phyloP scores from a whole-genome alignment of 2,113 vertebrate genomes.

The Pteronura brasiliensis region DNA sequence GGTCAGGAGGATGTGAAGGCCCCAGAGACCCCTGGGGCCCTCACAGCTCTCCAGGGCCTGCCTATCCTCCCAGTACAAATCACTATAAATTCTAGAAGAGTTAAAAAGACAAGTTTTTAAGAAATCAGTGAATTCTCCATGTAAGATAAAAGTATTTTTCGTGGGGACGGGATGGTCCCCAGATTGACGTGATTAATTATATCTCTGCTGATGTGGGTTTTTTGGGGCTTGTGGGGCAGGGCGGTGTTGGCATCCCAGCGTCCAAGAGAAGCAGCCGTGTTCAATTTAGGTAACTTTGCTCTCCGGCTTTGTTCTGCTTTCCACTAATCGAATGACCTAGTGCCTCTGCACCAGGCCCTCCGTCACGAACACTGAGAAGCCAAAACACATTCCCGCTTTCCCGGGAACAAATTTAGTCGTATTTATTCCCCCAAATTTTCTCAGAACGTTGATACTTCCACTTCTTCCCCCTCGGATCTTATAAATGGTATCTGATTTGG shows the following conservation, averaged over 20 bases:
- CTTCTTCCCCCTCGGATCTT: neutral
- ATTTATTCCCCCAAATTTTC: neutral
- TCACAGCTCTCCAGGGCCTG: no score
- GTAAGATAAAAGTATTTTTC: neutral
- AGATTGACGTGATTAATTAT: rapidly evolving
- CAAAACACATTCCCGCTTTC: neutral
- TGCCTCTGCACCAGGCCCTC: neutral
- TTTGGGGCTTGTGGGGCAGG: no score
- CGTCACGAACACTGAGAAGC: neutral
- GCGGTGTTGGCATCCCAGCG: neutral
- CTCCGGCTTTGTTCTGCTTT: neutral
- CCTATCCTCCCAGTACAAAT: neutral
- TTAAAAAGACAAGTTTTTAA: neutral
- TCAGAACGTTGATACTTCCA: neutral
- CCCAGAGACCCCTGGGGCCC: neutral
- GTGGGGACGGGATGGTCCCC: neutral
- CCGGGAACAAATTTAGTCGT: neutral
- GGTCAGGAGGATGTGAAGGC: rapidly evolving
- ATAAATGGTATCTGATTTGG: neutral
- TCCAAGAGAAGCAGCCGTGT: neutral
- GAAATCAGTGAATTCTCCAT: neutral
- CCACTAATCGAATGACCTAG: neutral
- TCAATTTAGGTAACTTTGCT: neutral
- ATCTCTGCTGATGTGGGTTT: neutral
- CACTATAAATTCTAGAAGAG: neutral